These are phyloP conservation scores for Drosophila tropicalis DNA, from an alignment of 1,140 invertebrate species.

Conservation along the genomic window DNA sequence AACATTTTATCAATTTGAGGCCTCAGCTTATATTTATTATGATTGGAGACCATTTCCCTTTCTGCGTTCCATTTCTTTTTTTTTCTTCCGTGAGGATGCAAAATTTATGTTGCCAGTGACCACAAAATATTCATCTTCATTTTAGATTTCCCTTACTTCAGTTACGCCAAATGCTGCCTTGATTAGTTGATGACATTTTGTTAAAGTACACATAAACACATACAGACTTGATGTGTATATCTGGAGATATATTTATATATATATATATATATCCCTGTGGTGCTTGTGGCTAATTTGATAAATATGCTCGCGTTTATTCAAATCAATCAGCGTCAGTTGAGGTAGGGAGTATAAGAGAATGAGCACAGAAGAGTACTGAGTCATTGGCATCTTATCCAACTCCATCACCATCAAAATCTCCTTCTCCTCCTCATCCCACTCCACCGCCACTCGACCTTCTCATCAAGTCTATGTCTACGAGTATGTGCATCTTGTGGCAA, in stretches of 20 bases:
- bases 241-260: slow-evolving; percentile 7
- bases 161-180: slow-evolving; percentile 48
- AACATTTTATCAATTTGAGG: slow-evolving; percentile 77
- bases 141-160: slow-evolving; percentile 30
- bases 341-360: slow-evolving; percentile 11
- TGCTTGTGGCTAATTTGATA: slow-evolving; percentile 78
- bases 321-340: slow-evolving; percentile 77
- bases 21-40: slow-evolving; percentile 68
- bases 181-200: slow-evolving; percentile 79
- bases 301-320: slow-evolving; percentile 80
- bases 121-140: slow-evolving; percentile 75
- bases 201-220: slow-evolving; percentile 23
- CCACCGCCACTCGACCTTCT: background rate
- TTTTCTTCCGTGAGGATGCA: background rate
- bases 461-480: slow-evolving; percentile 2
- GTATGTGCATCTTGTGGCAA: slow-evolving; percentile 56
- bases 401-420: background rate
- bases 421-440: slow-evolving; percentile 16
- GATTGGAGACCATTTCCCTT: slow-evolving; percentile 55
- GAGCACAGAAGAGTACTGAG: background rate
- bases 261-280: slow-evolving; percentile 15
- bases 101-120: slow-evolving; percentile 70
- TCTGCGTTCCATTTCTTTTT: slow-evolving; percentile 14
- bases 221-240: background rate
- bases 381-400: slow-evolving; percentile 24